These are phyloP conservation scores for Branchellion lobata DNA, from an alignment of 2,888 invertebrate species.

Conservation along the genomic window DNA sequence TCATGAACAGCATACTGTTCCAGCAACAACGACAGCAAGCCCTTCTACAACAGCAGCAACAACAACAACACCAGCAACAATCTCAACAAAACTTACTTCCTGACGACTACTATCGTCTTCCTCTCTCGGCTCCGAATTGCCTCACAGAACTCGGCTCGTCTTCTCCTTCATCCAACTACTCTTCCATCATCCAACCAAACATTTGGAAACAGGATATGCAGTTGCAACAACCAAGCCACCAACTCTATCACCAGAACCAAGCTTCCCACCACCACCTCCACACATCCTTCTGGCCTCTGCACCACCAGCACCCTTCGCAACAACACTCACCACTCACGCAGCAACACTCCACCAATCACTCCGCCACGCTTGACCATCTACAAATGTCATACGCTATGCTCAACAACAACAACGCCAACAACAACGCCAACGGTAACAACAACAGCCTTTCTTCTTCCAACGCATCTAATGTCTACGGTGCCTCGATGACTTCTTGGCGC, in stretches of 20 bases:
- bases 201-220: slow-evolving; percentile 32
- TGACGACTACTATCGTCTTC: slow-evolving; percentile 28
- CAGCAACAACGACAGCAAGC: slow-evolving; percentile 26
- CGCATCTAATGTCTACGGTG: slow-evolving; percentile 23
- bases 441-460: slow-evolving; percentile 2
- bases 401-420: slow-evolving; percentile 27
- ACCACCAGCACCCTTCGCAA: slow-evolving; percentile 21
- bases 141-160: slow-evolving; percentile 24
- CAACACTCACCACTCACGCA: slow-evolving; percentile 19
- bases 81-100: neutral
- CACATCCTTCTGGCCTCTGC: slow-evolving; percentile 26
- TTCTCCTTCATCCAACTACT: slow-evolving; percentile 5
- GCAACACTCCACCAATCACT: slow-evolving; percentile 21
- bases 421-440: neutral
- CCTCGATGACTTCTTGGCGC: slow-evolving; percentile 28
- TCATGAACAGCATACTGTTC: slow-evolving; percentile 35
- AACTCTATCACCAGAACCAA: slow-evolving; percentile 15
- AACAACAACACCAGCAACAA: neutral
- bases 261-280: slow-evolving; percentile 25
- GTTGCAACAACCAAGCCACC: slow-evolving; percentile 13
- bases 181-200: slow-evolving; percentile 31
- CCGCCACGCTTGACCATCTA: slow-evolving; percentile 34
- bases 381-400: slow-evolving; percentile 40
- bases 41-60: slow-evolving; percentile 1
- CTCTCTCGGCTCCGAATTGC: slow-evolving; percentile 16